Base-by-base conservation (phyloP, 2,113 vertebrate genomes). In the Otus sunia region DNA sequence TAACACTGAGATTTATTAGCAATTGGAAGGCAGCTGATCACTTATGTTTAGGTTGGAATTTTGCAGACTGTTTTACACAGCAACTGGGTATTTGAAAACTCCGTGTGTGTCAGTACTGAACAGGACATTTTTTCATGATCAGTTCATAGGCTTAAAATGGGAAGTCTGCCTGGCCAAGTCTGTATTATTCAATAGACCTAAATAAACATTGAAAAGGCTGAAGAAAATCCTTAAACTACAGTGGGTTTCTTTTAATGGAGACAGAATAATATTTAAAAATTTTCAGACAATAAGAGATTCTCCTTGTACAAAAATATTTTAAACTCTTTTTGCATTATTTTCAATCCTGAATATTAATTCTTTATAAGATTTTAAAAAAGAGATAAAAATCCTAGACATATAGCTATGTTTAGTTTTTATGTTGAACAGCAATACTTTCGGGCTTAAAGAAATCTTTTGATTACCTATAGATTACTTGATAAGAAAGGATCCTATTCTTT, bases 71-170 rank as follows among this genome's bases (percentile, higher is more conserved):
- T 75, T 97, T 88, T 58, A 64, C 39, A 25, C 43, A 68, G 58
- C 5, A 15, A 36, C 34, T 53, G 76, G 55, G 39, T 81, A 73
- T 78, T 43, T 79, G 73, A 85, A 90, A 68, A 56, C 56, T 82
- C 52, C 23, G 23, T 59, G 12, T 59, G 34, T 94, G 69, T 91
- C 58, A 53, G 60, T 26, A 81, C 59, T n/a, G 56, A 87, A 56
- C 55, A 78, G 81, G 58, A 93, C 94, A 95, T 96, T 79, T 96
- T 95, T 96, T 90, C 58, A 39, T 13, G 3, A 68, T 95, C 91
- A 90, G 53, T 71, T 97, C 93, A 96, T 64, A 32, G 53, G 30
- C 74, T 93, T 84, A 78, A 82, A 78, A 68, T 0, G 39, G 56
- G 64, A 96, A 95, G 49, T 79, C 69, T 60, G 79, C 49, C 73